phyloP scores from a whole-genome alignment of 2,797 vertebrate species.

The Hybognathus amarus region DNA sequence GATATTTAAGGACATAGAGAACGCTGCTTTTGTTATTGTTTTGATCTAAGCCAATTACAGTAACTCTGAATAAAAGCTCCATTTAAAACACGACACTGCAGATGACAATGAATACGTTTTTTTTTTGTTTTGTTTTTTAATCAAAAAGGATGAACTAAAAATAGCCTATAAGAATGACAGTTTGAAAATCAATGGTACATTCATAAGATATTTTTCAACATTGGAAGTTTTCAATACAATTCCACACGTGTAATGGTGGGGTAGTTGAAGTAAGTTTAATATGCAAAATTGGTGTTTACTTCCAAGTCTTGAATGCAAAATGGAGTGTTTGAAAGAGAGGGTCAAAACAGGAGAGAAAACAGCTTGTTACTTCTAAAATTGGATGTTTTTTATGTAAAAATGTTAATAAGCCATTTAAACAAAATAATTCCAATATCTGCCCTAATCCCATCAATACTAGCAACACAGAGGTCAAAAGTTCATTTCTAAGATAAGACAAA shows the following conservation, averaged over 20 bases:
- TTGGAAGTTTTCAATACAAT: too few relatives aligned
- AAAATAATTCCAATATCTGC: neutral
- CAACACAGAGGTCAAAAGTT: neutral
- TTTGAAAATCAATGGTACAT: neutral
- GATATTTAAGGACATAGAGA: neutral
- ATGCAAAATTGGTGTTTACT: neutral
- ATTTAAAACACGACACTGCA: too few relatives aligned
- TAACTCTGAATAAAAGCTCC: neutral
- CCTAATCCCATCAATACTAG: neutral
- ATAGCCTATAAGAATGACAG: too few relatives aligned
- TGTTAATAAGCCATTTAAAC: neutral
- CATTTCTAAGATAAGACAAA: neutral
- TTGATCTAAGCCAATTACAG: neutral
- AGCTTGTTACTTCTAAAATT: neutral
- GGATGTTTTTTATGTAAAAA: neutral
- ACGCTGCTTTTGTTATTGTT: neutral
- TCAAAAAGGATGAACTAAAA: neutral
- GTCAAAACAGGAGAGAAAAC: neutral
- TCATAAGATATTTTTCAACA: neutral
- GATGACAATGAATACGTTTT: neutral
- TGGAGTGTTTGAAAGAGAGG: neutral
- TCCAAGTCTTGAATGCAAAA: neutral
- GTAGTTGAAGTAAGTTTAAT: neutral
- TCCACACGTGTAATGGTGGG: neutral
- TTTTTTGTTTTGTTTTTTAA: too few relatives aligned